Evolutionary conservation across 1,140 invertebrate genomes (phyloP).

Genomic region (honey bee (Apis mellifera)): Amel_HAv3.1 CM009940.2:9356501-9357000

Average conservation of each 20-base stretch:
- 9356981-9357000: too few relatives aligned
- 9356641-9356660: too few relatives aligned
- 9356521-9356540: too few relatives aligned
- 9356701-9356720: accelerated
- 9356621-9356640: too few relatives aligned
- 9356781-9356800: background rate
- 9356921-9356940: too few relatives aligned
- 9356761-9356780: background rate
- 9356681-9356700: background rate
- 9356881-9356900: conserved; percentile 41
- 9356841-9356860: background rate
- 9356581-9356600: too few relatives aligned
- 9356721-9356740: background rate
- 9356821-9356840: conserved; percentile 41
- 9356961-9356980: background rate
- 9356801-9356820: conserved; percentile 49
- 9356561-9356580: too few relatives aligned
- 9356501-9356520: too few relatives aligned
- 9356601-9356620: too few relatives aligned
- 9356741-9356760: background rate
- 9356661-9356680: too few relatives aligned
- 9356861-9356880: conserved; percentile 16
- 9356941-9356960: background rate
- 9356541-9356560: too few relatives aligned
- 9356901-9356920: background rate